Conservation (phyloP, 2,797 vertebrate species). For the Anabas testudineus region DNA sequence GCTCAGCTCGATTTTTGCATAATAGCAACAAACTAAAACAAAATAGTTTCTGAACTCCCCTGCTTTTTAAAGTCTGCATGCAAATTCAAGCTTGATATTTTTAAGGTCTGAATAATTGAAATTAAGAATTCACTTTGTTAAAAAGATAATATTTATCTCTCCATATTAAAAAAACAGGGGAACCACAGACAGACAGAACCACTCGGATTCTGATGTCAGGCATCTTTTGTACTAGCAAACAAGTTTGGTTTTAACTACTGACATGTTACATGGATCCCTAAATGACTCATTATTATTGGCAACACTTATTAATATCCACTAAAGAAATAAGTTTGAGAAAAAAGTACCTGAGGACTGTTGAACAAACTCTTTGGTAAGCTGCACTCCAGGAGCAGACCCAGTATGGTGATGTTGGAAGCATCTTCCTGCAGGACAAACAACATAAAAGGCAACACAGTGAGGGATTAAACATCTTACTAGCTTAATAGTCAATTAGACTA, state of each 20-base stretch:
- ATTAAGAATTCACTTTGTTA: too few relatives aligned
- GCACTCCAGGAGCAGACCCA: constrained; percentile 92
- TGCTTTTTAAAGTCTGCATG: background rate
- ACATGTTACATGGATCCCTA: background rate
- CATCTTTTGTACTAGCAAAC: background rate
- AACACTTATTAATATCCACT: background rate
- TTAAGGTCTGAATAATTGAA: too few relatives aligned
- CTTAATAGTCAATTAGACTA: background rate
- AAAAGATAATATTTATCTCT: too few relatives aligned
- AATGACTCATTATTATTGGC: background rate
- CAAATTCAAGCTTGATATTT: background rate
- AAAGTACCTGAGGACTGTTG: constrained; percentile 80
- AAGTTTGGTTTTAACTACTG: background rate
- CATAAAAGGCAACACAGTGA: background rate
- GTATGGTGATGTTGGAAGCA: constrained; percentile 90
- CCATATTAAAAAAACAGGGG: background rate
- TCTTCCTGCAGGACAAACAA: constrained; percentile 85
- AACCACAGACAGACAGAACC: background rate
- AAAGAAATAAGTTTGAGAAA: background rate
- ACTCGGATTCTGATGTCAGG: background rate
- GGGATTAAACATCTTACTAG: background rate
- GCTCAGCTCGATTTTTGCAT: constrained; percentile 1
- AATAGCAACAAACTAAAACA: constrained; percentile 5
- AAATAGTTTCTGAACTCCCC: too few relatives aligned
- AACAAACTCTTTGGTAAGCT: constrained; percentile 88